These are phyloP conservation scores for Caenorhabditis sp. DNA, from an alignment of 2,888 invertebrate species.

Conservation along the genomic window DNA sequence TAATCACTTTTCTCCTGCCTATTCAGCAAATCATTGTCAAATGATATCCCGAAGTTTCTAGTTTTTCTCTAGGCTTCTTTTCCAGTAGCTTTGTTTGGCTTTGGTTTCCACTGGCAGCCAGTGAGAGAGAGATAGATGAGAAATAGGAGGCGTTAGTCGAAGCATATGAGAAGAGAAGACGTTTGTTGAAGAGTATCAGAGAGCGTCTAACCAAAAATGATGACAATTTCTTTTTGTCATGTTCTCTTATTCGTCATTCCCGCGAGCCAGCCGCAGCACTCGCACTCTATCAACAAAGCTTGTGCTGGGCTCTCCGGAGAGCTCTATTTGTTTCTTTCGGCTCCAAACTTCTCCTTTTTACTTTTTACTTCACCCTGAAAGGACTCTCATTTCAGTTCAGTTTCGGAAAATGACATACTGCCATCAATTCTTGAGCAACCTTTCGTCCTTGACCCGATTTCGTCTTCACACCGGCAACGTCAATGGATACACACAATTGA, in stretches of 20 bases:
- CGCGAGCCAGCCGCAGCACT: conserved; percentile 9
- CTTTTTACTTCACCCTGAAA: background rate
- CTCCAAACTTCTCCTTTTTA: conserved; percentile 9
- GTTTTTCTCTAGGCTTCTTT: background rate
- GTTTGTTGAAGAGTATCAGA: conserved; percentile 12
- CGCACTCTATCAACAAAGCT: conserved; percentile 43
- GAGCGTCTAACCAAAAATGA: conserved; percentile 49
- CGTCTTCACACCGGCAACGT: conserved; percentile 83
- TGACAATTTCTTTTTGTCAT: conserved; percentile 62
- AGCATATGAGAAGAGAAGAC: background rate
- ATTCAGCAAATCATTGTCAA: too few species aligned
- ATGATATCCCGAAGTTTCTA: too few species aligned
- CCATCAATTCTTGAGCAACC: conserved; percentile 66
- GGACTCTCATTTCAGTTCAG: conserved; percentile 28
- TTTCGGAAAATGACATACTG: conserved; percentile 55
- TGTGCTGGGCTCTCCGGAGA: conserved; percentile 5
- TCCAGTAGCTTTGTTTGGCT: background rate
- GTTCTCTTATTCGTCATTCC: conserved; percentile 46
- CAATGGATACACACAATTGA: conserved; percentile 82
- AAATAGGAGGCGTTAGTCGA: conserved; percentile 35
- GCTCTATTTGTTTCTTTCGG: conserved; percentile 20
- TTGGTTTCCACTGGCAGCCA: conserved; percentile 30
- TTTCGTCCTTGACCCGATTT: conserved; percentile 71
- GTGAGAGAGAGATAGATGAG: conserved; percentile 17
- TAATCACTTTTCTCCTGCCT: background rate